Evolutionary conservation across 2,888 invertebrate genomes (phyloP).

Genomic region (Sycophila texana): DNA sequence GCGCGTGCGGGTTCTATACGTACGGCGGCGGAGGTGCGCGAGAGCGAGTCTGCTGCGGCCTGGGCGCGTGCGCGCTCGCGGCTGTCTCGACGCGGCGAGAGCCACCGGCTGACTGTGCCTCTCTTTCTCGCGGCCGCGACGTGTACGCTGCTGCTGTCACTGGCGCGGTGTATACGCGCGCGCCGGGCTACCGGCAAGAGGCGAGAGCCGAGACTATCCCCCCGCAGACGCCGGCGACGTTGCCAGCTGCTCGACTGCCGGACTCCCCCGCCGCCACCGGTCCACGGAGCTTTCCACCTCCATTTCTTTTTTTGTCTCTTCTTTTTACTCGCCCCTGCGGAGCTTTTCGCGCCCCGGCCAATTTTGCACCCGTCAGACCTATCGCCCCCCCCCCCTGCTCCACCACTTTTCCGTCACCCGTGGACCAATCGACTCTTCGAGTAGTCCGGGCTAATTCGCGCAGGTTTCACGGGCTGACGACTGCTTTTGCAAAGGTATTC

Average conservation of each 20-base stretch:
- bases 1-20: neutral
- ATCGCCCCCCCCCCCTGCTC: no score
- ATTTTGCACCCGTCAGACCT: no score
- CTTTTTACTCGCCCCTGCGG: neutral
- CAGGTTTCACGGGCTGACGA: no score
- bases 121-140: constrained; percentile 16
- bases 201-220: constrained; percentile 13
- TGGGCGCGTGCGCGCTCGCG: neutral
- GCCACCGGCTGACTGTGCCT: constrained; percentile 68
- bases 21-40: no score
- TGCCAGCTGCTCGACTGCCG: constrained; percentile 39
- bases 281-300: no score
- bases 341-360: no score
- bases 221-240: constrained; percentile 48
- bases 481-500: no score
- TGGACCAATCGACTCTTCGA: no score
- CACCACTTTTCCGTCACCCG: no score
- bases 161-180: neutral
- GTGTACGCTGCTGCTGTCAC: constrained; percentile 25
- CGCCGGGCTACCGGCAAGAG: neutral
- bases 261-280: no score
- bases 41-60: neutral
- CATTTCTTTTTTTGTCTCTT: neutral
- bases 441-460: no score
- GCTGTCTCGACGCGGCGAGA: constrained; percentile 59